Conservation (phyloP, 2,888 invertebrate species). For the Bruchidius siliquastri region DNA sequence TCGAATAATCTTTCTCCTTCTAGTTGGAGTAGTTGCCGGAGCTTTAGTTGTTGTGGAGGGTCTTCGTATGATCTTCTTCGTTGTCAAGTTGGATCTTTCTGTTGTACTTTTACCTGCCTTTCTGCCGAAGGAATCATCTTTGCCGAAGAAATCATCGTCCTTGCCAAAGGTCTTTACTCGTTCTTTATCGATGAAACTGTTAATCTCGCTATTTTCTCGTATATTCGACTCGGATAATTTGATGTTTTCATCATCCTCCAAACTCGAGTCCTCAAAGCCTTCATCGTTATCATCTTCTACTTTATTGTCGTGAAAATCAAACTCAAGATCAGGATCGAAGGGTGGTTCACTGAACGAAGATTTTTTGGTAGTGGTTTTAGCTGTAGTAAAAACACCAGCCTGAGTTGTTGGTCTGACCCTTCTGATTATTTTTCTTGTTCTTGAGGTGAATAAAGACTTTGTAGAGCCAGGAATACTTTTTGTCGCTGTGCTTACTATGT, state of each 20-base stretch:
- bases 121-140: constrained; percentile 2
- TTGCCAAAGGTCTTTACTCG: neutral
- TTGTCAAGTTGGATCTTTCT: constrained; percentile 30
- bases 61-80: constrained; percentile 42
- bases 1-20: constrained; percentile 37
- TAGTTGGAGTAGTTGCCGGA: constrained; percentile 7
- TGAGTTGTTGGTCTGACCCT: constrained; percentile 27
- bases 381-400: constrained; percentile 4
- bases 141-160: neutral
- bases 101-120: constrained; percentile 11
- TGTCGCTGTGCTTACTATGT: neutral
- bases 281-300: constrained; percentile 23
- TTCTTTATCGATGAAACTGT: constrained; percentile 24
- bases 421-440: constrained; percentile 29
- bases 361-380: neutral
- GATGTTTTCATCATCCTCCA: constrained; percentile 44
- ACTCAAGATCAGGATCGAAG: neutral
- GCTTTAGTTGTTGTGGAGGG: constrained; percentile 9
- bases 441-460: constrained; percentile 8
- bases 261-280: constrained; percentile 21
- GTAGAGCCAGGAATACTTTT: neutral
- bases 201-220: constrained; percentile 42
- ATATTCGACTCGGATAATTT: constrained; percentile 47
- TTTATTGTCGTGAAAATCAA: constrained; percentile 13
- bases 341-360: neutral